These are phyloP conservation scores for Microctenopoma stevenorrisi DNA, from an alignment of 2,797 vertebrate species.

Conservation along the genomic window DNA sequence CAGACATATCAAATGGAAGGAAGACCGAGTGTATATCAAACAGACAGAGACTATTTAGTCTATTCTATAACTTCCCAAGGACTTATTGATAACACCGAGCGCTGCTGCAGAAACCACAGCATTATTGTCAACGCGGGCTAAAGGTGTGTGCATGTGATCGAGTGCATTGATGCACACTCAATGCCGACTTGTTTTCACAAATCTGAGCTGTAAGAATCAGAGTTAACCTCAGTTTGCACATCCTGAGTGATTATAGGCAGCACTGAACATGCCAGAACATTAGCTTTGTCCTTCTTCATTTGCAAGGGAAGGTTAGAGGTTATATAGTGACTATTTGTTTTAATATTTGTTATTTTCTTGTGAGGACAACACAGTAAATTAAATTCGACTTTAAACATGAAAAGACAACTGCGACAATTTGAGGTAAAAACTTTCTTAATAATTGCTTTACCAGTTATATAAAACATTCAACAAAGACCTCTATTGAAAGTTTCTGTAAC, in stretches of 20 bases:
- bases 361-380: no score
- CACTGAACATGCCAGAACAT: neutral
- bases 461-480: neutral
- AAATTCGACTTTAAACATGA: no score
- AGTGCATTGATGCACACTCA: neutral
- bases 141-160: neutral
- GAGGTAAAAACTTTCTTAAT: no score
- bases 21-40: conserved; percentile 58
- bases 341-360: no score
- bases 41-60: conserved; percentile 72
- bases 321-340: no score
- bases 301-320: no score
- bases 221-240: neutral
- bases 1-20: conserved; percentile 60
- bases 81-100: conserved; percentile 54
- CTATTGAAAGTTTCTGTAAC: neutral
- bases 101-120: conserved; percentile 43
- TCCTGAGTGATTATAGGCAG: neutral
- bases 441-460: neutral
- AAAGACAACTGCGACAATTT: no score
- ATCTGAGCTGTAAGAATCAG: neutral
- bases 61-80: conserved; percentile 66
- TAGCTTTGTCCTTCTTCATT: neutral
- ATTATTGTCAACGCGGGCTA: conserved; percentile 23
- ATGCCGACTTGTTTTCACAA: conserved; percentile 2